Conservation (phyloP, 1,140 invertebrate species). For the Cepaea nemoralis region DNA sequence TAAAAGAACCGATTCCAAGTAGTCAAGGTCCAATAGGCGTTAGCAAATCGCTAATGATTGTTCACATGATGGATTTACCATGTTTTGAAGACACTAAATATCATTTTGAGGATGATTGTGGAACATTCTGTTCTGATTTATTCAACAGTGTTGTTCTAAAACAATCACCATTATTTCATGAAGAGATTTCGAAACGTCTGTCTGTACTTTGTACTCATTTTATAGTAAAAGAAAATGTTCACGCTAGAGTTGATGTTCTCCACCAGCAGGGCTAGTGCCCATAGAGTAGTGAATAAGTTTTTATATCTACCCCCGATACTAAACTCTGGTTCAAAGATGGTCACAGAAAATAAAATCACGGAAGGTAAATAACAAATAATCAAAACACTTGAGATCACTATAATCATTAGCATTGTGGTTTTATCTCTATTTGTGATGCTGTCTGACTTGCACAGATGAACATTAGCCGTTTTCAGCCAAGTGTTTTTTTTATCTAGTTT, state of each 20-base stretch:
- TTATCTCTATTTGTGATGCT: background rate
- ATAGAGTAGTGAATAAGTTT: background rate
- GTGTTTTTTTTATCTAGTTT: background rate
- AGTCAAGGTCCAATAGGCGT: too few relatives aligned
- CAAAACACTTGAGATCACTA: background rate
- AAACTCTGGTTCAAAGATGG: background rate
- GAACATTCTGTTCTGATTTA: too few relatives aligned
- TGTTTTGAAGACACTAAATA: too few relatives aligned
- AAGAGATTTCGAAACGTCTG: too few relatives aligned
- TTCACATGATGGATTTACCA: too few relatives aligned
- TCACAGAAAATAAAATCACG: background rate
- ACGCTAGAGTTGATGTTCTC: too few relatives aligned
- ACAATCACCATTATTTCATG: too few relatives aligned
- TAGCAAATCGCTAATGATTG: too few relatives aligned
- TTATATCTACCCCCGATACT: background rate
- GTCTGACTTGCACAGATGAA: background rate
- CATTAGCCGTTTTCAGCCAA: background rate
- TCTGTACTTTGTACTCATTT: background rate
- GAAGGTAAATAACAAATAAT: too few relatives aligned
- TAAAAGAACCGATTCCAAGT: too few relatives aligned
- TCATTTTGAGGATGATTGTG: too few relatives aligned
- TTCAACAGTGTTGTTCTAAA: too few relatives aligned
- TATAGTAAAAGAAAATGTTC: constrained; percentile 1
- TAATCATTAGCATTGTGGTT: background rate
- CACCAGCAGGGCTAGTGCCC: background rate